Evolutionary conservation across 2,113 vertebrate genomes (phyloP).

Genomic region (Archocentrus centrarchus): DNA sequence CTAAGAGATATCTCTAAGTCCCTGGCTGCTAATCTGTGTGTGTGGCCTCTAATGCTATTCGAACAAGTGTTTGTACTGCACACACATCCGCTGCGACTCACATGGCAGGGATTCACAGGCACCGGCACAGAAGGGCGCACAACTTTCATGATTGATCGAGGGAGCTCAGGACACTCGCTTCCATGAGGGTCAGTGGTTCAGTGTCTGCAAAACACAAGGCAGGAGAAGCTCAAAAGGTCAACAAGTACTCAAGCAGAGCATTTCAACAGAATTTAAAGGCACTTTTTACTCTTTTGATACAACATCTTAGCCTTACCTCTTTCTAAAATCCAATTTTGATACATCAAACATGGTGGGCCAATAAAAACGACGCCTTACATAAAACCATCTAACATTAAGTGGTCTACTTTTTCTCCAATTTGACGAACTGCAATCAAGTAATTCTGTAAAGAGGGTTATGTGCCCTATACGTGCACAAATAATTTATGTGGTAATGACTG

Average conservation of each 20-base stretch:
- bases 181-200: not conserved
- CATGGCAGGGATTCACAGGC: slow-evolving; percentile 62
- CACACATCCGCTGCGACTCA: slow-evolving; percentile 46
- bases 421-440: not conserved
- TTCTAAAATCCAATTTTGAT: not conserved
- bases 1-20: slow-evolving; percentile 32
- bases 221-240: not conserved
- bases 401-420: not conserved
- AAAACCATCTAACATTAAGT: not conserved
- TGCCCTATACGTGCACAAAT: not conserved
- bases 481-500: not conserved
- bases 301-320: not conserved
- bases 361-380: not conserved
- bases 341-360: not conserved
- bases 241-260: accelerated
- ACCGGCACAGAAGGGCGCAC: slow-evolving; percentile 10
- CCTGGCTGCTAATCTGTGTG: slow-evolving; percentile 51
- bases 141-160: slow-evolving; percentile 36
- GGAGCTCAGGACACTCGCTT: not conserved
- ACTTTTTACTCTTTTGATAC: not conserved
- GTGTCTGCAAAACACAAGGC: slow-evolving; percentile 15
- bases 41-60: slow-evolving; percentile 15
- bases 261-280: not conserved
- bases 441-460: slow-evolving; percentile 15
- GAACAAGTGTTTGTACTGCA: slow-evolving; percentile 9